Conservation (phyloP, 92 coral and sea anemone genomes). For the Epizoanthus ramosus region DNA sequence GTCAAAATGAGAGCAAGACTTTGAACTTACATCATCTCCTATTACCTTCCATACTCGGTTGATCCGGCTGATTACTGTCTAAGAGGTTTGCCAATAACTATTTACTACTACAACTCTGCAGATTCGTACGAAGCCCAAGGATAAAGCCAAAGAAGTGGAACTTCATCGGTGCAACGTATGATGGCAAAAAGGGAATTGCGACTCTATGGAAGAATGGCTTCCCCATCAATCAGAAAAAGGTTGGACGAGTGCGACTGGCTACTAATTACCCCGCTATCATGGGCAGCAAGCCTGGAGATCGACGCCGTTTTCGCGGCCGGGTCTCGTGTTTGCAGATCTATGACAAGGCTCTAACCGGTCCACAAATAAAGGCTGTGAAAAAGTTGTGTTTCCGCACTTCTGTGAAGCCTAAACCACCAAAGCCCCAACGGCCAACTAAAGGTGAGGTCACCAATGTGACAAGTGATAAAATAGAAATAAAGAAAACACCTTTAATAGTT, state of each 20-base stretch:
- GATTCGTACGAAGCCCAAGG: constrained; percentile 47
- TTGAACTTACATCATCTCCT: too few species aligned
- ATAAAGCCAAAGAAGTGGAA: constrained; percentile 69
- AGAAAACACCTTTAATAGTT: too few species aligned
- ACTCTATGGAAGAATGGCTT: constrained; percentile 65
- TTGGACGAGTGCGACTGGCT: constrained; percentile 72
- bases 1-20: too few species aligned
- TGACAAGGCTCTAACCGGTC: constrained; percentile 70
- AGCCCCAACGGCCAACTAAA: constrained; percentile 16
- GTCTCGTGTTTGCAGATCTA: constrained; percentile 74
- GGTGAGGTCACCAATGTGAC: neutral
- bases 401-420: constrained; percentile 19
- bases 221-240: constrained; percentile 59
- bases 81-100: too few species aligned
- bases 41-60: too few species aligned
- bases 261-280: constrained; percentile 75
- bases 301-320: constrained; percentile 69
- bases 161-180: constrained; percentile 67
- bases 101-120: neutral
- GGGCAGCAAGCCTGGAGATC: constrained; percentile 79
- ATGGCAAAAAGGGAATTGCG: constrained; percentile 55
- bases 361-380: constrained; percentile 62
- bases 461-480: too few species aligned
- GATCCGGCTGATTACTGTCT: too few species aligned
- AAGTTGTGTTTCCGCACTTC: constrained; percentile 68